These are phyloP conservation scores for Hirtodrosophila cameraria DNA, from an alignment of 2,888 invertebrate genomes.

Conservation along the genomic window DNA sequence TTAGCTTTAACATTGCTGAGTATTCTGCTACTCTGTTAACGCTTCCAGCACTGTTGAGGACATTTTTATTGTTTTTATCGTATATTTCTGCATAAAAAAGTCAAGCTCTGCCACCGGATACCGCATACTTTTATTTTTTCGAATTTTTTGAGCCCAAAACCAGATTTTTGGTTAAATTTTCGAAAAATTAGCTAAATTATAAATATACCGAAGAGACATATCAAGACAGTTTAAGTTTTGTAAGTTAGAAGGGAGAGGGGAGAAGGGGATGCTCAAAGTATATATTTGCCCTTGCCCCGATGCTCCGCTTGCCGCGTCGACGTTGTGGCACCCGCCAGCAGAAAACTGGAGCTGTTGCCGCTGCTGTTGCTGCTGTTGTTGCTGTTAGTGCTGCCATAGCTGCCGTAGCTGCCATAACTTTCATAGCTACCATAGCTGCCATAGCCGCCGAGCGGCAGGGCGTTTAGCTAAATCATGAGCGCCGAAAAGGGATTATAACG, in stretches of 20 bases:
- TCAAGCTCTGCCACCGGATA: too few species aligned
- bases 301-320: conserved; percentile 75
- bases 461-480: conserved; percentile 86
- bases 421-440: conserved; percentile 50
- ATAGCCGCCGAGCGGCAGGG: conserved; percentile 75
- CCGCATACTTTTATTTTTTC: too few species aligned
- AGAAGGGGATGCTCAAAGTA: conserved; percentile 47
- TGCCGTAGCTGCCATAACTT: conserved; percentile 55
- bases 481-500: conserved; percentile 92
- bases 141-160: too few species aligned
- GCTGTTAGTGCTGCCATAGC: conserved; percentile 63
- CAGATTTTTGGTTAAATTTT: too few species aligned
- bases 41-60: too few species aligned
- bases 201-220: too few species aligned
- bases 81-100: too few species aligned
- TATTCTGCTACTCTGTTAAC: too few species aligned
- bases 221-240: background rate
- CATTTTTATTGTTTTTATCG: too few species aligned
- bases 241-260: background rate
- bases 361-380: conserved; percentile 69
- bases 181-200: too few species aligned
- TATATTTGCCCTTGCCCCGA: conserved; percentile 70
- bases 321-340: conserved; percentile 57
- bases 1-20: too few species aligned
- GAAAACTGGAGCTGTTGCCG: conserved; percentile 64